Percentiles rank a stretch among this genome's conserved stretches.
Conservation (phyloP, 2,113 vertebrate species). For the Neolamprologus kungweensis region DNA sequence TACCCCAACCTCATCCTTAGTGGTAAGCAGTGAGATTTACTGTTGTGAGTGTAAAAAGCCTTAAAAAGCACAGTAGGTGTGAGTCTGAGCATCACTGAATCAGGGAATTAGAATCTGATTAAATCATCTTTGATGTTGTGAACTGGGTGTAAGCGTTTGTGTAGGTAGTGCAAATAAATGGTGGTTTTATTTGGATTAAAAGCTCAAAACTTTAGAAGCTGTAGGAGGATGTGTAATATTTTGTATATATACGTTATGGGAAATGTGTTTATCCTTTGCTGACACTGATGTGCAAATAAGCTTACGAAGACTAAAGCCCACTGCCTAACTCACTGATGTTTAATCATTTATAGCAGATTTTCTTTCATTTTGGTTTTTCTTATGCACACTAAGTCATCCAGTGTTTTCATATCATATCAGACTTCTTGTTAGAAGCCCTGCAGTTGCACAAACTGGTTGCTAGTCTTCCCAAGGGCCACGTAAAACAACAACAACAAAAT, state of each 20-base stretch:
- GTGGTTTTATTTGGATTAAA: background rate
- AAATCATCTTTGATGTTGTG: background rate
- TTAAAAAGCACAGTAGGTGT: background rate
- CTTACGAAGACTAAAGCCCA: accelerated
- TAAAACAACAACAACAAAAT: background rate
- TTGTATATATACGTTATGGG: background rate
- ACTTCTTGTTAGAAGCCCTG: background rate
- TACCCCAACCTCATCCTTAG: conserved; percentile 75
- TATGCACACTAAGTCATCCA: background rate
- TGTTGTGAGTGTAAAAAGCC: background rate
- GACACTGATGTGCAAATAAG: background rate
- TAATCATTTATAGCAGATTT: background rate
- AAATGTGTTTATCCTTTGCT: background rate
- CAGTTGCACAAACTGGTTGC: background rate
- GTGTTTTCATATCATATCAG: background rate
- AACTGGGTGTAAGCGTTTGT: background rate
- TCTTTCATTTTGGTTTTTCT: accelerated
- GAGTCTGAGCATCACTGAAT: background rate
- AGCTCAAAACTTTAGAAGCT: background rate
- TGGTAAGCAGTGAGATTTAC: conserved; percentile 27
- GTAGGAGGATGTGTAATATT: background rate
- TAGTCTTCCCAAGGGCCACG: background rate
- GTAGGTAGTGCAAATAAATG: background rate
- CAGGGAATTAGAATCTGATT: background rate
- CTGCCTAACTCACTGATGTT: background rate